Evolutionary conservation across 2,113 vertebrate genomes (phyloP).

Genomic region (Hypomesus transpacificus): DNA sequence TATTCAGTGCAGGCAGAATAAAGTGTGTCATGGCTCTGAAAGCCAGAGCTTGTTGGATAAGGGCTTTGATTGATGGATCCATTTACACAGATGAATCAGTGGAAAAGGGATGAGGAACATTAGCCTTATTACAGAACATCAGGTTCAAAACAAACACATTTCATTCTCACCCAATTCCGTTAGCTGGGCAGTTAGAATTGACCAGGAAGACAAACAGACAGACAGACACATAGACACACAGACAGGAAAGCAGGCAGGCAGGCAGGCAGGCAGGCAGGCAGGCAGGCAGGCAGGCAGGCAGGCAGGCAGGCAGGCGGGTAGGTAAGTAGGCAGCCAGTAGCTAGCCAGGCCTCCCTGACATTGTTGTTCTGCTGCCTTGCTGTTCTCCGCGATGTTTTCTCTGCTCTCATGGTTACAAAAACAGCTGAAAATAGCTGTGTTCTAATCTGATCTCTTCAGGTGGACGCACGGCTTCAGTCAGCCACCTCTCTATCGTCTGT

Average conservation of each 20-base stretch:
- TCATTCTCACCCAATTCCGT: not conserved
- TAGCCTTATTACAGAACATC: not conserved
- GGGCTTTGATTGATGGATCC: not conserved
- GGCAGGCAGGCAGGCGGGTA: constrained; percentile 18
- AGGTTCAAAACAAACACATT: not conserved
- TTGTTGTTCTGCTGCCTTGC: constrained; percentile 57
- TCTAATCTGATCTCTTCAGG: constrained; percentile 31
- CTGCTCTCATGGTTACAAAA: constrained; percentile 13
- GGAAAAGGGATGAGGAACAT: not conserved
- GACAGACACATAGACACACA: not conserved
- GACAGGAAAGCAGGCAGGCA: not conserved
- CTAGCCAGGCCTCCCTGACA: constrained; percentile 14
- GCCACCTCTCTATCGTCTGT: not conserved
- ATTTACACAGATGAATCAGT: not conserved
- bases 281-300: not conserved
- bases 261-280: constrained; percentile 31
- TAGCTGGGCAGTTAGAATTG: not conserved
- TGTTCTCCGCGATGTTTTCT: constrained; percentile 28
- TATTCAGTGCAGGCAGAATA: constrained; percentile 16
- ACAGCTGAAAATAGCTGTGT: constrained; percentile 18
- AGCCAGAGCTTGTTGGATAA: not conserved
- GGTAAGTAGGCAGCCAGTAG: not conserved
- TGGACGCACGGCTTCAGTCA: not conserved
- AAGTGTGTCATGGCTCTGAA: constrained; percentile 20
- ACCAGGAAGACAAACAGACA: constrained; percentile 1